phyloP scores from a whole-genome alignment of 1,140 invertebrate species.

The Drosophila ironensis region DNA sequence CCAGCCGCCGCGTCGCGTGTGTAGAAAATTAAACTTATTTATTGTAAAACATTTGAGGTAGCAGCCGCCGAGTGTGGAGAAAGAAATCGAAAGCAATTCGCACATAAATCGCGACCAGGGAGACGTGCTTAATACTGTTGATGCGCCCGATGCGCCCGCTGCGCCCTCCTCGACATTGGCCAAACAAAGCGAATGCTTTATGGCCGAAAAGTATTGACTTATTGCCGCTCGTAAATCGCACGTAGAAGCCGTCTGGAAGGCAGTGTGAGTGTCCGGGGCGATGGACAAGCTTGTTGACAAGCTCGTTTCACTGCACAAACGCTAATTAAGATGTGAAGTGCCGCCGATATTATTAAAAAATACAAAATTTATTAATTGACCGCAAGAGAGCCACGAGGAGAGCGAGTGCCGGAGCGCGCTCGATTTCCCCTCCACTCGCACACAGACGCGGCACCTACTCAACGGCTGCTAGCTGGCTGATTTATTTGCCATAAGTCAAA shows the following conservation, averaged over 20 bases:
- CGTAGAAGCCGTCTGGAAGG: neutral
- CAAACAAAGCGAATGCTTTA: slow-evolving; percentile 59
- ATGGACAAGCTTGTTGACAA: slow-evolving; percentile 3
- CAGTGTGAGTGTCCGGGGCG: neutral
- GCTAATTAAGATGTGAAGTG: slow-evolving; percentile 26
- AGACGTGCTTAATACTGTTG: slow-evolving; percentile 70
- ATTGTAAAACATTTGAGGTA: slow-evolving; percentile 41
- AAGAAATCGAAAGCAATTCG: slow-evolving; percentile 25
- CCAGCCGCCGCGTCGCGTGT: slow-evolving; percentile 56
- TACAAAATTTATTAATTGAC: slow-evolving; percentile 44
- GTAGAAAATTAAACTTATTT: slow-evolving; percentile 67
- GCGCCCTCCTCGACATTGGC: slow-evolving; percentile 38
- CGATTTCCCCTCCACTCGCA: slow-evolving; percentile 40
- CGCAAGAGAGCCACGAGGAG: neutral
- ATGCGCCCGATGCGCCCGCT: too few relatives aligned
- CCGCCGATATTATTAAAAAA: slow-evolving; percentile 15
- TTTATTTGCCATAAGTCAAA: slow-evolving; percentile 79
- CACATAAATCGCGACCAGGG: slow-evolving; percentile 60
- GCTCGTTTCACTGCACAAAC: slow-evolving; percentile 4
- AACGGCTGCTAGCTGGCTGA: slow-evolving; percentile 54
- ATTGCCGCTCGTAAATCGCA: slow-evolving; percentile 59
- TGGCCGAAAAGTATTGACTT: slow-evolving; percentile 55
- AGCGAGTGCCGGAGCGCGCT: slow-evolving; percentile 11
- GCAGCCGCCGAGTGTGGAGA: slow-evolving; percentile 6
- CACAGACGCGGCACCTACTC: slow-evolving; percentile 21